phyloP scores from a whole-genome alignment of 1,140 invertebrate species.

The Reticulitermes speratus region DNA sequence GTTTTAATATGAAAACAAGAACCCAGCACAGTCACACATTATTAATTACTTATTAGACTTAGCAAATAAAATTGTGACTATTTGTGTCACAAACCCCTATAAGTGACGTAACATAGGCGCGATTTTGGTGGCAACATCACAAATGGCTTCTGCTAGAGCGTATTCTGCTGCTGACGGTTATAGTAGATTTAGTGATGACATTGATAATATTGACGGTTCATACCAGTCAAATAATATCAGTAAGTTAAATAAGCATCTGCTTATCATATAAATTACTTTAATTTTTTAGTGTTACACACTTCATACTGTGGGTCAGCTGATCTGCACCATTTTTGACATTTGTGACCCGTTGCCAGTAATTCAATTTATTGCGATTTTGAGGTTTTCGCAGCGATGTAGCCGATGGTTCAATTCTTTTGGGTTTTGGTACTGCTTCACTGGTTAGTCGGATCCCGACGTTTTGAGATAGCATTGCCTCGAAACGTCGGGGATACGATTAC shows the following conservation, averaged over 20 bases:
- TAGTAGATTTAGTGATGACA: slow-evolving; percentile 32
- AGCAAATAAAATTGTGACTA: neutral
- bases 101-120: neutral
- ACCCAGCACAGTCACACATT: neutral
- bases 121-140: neutral
- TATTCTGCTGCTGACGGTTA: slow-evolving; percentile 30
- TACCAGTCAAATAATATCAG: slow-evolving; percentile 30
- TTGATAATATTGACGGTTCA: slow-evolving; percentile 21
- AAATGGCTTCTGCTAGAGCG: slow-evolving; percentile 19
- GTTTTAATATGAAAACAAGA: neutral
- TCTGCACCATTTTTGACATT: neutral
- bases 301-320: neutral
- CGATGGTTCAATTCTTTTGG: no score
- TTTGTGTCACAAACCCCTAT: neutral
- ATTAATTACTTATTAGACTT: neutral
- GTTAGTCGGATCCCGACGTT: no score
- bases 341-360: neutral
- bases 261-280: no score
- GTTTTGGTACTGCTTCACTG: no score
- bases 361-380: slow-evolving; percentile 12
- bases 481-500: no score
- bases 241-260: neutral
- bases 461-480: no score
- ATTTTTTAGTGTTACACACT: neutral
- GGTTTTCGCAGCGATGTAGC: no score